These are phyloP conservation scores for Drosophila cardini DNA, from an alignment of 1,140 invertebrate genomes.

Conservation along the genomic window DNA sequence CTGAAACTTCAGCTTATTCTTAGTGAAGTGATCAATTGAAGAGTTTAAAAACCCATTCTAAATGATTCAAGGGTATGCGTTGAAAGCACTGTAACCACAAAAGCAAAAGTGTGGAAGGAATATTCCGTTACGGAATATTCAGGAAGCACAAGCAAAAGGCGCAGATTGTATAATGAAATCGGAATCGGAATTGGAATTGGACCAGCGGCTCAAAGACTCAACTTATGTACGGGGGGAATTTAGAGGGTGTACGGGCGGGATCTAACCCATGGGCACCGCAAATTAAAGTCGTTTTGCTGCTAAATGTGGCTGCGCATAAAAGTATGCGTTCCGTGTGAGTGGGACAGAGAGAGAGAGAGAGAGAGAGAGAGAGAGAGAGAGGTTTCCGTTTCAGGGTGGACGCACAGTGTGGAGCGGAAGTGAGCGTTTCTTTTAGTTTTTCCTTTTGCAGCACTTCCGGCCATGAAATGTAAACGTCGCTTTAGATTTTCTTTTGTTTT, in stretches of 20 bases:
- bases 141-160: constrained; percentile 47
- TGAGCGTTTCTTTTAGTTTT: constrained; percentile 72
- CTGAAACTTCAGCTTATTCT: too few species aligned
- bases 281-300: constrained; percentile 80
- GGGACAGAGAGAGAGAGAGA: constrained; percentile 27
- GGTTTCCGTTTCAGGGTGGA: constrained; percentile 48
- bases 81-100: constrained; percentile 39
- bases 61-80: not conserved
- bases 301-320: constrained; percentile 47
- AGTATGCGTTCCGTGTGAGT: constrained; percentile 4
- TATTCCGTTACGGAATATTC: constrained; percentile 54
- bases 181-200: constrained; percentile 47
- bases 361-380: constrained; percentile 24
- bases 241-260: constrained; percentile 2
- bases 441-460: constrained; percentile 68
- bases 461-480: constrained; percentile 76
- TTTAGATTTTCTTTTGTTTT: constrained; percentile 44
- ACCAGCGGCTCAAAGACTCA: constrained; percentile 33
- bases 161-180: constrained; percentile 79
- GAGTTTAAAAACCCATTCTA: too few species aligned
- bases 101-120: constrained; percentile 46
- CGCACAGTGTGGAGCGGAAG: constrained; percentile 62
- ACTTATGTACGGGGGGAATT: constrained; percentile 14
- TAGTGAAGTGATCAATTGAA: too few species aligned
- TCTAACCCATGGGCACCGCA: constrained; percentile 57